Base-by-base conservation (phyloP, 2,797 vertebrate genomes). In the Natrix natrix region DNA sequence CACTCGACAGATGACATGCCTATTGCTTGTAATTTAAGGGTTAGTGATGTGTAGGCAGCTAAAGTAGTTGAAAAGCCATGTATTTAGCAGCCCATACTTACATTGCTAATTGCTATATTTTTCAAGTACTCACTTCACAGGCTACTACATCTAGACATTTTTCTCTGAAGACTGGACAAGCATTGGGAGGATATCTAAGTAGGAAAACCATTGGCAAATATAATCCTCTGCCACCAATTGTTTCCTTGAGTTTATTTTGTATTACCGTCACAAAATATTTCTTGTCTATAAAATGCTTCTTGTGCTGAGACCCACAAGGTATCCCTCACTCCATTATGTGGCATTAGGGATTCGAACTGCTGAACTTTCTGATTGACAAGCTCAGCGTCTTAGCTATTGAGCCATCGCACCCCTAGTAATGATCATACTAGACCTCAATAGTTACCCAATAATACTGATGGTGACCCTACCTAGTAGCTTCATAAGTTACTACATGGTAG, bases 81-180 rank as follows among this genome's bases (percentile, higher is more conserved):
- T 92, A 89, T 95, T 94, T 89, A 89, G 57, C 69, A 74, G 12
- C 43, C 89, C 57, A 14, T 90, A 90, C 90, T 4, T 28, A 24
- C 43, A 91, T 86, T 94, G 60, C 78, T 93, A 88, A 59, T 92
- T 78, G 26, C 90, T 92, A 87, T 93, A 48, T 57, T 92, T 43
- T 12, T 88, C 54, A 88, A 93, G 55, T 93, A 83, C 32, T 43
- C 90, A 37, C 86, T 95, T 43, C 89, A 48, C n/a, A 54, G 69
- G 11, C 14, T 88, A 59, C 89, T 94, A 78, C 56, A 69, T 69
- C 26, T 90, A n/a, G 1, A 83, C 57, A 94, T 93, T 92, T 93
- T 48, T 91, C 63, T 48, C 90, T 90, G 92, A 37, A 61, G 37
- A 7, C 28, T 94, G 87, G 26, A n/a, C 69, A 66, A 59, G 32